Conservation (phyloP, 2,888 invertebrate species). For the Nomada fucata region DNA sequence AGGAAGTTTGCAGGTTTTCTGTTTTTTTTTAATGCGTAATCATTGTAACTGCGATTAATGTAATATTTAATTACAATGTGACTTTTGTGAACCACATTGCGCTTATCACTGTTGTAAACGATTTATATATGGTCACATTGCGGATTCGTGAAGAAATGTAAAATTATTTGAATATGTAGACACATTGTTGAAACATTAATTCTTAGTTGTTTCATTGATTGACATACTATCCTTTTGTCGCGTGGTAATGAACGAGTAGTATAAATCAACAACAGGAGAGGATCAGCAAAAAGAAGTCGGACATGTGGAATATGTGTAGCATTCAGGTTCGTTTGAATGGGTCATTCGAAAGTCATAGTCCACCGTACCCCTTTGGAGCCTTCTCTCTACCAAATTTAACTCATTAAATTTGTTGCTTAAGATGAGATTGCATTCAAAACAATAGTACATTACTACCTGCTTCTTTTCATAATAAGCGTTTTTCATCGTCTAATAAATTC, state of each 20-base stretch:
- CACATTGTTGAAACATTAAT: constrained; percentile 51
- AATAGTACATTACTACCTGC: constrained; percentile 2
- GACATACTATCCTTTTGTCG: constrained; percentile 44
- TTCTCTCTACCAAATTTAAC: constrained; percentile 82
- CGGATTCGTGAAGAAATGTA: constrained; percentile 54
- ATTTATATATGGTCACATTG: constrained; percentile 15
- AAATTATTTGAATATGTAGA: constrained; percentile 51
- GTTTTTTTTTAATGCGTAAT: constrained; percentile 19
- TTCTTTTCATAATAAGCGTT: constrained; percentile 4
- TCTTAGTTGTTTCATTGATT: constrained; percentile 45
- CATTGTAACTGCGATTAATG: constrained; percentile 37
- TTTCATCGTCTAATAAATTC: constrained; percentile 9
- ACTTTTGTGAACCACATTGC: constrained; percentile 16
- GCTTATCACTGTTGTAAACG: constrained; percentile 6
- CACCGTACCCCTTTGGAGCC: constrained; percentile 42
- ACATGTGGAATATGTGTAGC: constrained; percentile 26
- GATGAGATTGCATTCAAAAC: constrained; percentile 77
- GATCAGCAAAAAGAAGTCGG: constrained; percentile 13
- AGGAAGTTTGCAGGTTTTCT: constrained; percentile 17
- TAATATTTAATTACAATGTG: constrained; percentile 29
- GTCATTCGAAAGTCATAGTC: constrained; percentile 9
- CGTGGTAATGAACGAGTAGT: constrained; percentile 29
- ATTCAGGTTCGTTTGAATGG: constrained; percentile 26
- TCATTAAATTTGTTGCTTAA: constrained; percentile 79
- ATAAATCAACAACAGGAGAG: constrained; percentile 23